Conservation (phyloP, 2,797 vertebrate species). For the Sebastiscus tertius region DNA sequence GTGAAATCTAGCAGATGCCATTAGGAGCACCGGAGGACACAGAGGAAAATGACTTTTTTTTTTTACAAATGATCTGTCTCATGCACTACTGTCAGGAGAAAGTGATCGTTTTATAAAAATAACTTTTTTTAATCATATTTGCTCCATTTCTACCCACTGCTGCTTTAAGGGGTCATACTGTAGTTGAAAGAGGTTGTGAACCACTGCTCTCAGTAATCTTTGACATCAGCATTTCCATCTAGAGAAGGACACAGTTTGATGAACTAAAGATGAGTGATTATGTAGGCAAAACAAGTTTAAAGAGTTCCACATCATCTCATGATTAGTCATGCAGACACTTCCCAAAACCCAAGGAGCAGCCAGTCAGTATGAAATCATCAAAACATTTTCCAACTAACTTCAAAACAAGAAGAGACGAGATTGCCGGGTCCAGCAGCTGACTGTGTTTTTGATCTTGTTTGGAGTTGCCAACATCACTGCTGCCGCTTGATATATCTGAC, state of each 20-base stretch:
- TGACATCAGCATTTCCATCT: neutral
- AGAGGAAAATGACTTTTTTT: too few relatives aligned
- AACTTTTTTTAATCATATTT: neutral
- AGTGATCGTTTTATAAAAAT: too few relatives aligned
- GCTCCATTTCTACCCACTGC: too few relatives aligned
- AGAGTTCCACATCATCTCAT: constrained; percentile 13
- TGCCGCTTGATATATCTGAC: constrained; percentile 49
- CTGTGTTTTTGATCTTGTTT: constrained; percentile 27
- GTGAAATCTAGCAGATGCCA: too few relatives aligned
- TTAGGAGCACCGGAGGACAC: too few relatives aligned
- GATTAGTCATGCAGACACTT: constrained; percentile 45
- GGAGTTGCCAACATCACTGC: constrained; percentile 37
- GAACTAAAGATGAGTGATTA: constrained; percentile 3
- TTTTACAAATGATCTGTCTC: too few relatives aligned
- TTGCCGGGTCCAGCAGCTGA: constrained; percentile 20
- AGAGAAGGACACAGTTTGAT: neutral
- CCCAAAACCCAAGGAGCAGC: constrained; percentile 7
- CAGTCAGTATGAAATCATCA: constrained; percentile 36
- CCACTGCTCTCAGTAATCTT: neutral
- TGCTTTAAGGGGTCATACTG: neutral
- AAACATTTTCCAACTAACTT: constrained; percentile 41
- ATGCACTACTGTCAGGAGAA: too few relatives aligned
- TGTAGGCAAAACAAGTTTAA: constrained; percentile 26
- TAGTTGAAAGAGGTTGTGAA: neutral
- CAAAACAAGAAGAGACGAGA: constrained; percentile 29